These are phyloP conservation scores for Nemopilema nomurai DNA, from an alignment of 30 jellyfish, hydroid and myxozoan species.

Conservation along the genomic window DNA sequence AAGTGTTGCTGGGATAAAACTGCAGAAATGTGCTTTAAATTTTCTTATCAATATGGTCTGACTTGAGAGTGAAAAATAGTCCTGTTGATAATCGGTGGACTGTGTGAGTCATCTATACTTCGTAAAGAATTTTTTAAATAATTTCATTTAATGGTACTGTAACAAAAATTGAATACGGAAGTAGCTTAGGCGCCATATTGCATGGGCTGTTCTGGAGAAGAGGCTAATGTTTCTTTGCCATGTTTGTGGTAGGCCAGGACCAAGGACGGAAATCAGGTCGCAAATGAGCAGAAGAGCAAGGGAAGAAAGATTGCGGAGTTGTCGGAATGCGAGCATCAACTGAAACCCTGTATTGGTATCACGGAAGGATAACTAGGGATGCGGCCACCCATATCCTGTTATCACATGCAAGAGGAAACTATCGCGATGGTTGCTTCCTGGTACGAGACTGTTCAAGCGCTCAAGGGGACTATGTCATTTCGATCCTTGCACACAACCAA, in stretches of 20 bases:
- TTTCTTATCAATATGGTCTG: too few relatives aligned
- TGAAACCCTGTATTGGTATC: conserved; percentile 76
- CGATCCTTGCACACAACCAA: conserved; percentile 64
- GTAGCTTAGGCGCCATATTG: neutral
- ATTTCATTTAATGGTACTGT: neutral
- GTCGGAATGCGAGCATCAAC: conserved; percentile 41
- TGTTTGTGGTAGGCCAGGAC: neutral
- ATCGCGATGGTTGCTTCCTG: conserved; percentile 80
- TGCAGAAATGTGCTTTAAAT: too few relatives aligned
- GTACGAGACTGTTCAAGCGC: conserved; percentile 91
- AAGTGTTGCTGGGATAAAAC: too few relatives aligned
- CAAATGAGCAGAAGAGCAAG: neutral
- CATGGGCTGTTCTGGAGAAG: neutral
- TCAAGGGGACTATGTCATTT: conserved; percentile 81
- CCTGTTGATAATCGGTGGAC: too few relatives aligned
- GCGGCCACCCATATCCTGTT: conserved; percentile 70
- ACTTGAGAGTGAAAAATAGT: too few relatives aligned
- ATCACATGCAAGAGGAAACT: conserved; percentile 45
- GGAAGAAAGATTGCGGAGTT: neutral
- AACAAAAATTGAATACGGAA: neutral
- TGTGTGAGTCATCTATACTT: too few relatives aligned
- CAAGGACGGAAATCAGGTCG: neutral
- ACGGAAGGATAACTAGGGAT: conserved; percentile 87
- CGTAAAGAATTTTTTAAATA: too few relatives aligned
- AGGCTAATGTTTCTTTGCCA: neutral